These are phyloP conservation scores for Coleophora deauratella DNA, from an alignment of 2,888 invertebrate species.

Conservation along the genomic window DNA sequence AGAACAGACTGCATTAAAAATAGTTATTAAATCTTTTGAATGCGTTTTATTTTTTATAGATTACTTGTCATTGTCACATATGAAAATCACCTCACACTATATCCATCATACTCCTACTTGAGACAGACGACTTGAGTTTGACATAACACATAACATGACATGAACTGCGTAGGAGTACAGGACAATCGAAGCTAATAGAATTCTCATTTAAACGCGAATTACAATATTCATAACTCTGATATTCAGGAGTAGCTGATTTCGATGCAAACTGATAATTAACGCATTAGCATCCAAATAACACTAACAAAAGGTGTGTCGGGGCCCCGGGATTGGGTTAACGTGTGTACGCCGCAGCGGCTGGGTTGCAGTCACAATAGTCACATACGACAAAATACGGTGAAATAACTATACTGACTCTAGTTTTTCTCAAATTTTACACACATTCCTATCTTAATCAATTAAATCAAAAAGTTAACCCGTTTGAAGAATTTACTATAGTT, in stretches of 20 bases:
- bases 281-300: constrained; percentile 68
- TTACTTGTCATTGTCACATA: too few relatives aligned
- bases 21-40: too few relatives aligned
- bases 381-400: constrained; percentile 5
- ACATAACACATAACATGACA: neutral
- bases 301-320: constrained; percentile 53
- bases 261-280: constrained; percentile 61
- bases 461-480: too few relatives aligned
- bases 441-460: too few relatives aligned
- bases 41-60: too few relatives aligned
- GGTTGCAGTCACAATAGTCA: constrained; percentile 4
- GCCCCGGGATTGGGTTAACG: constrained; percentile 35
- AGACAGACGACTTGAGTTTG: too few relatives aligned
- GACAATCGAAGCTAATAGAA: constrained; percentile 18
- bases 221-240: constrained; percentile 60
- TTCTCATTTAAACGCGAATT: constrained; percentile 45
- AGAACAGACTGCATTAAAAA: too few relatives aligned
- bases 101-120: too few relatives aligned
- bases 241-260: constrained; percentile 23
- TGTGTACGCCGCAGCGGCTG: constrained; percentile 17
- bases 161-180: neutral
- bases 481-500: too few relatives aligned
- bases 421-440: too few relatives aligned
- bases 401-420: too few relatives aligned
- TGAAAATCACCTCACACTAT: too few relatives aligned